phyloP scores from a whole-genome alignment of 1,140 invertebrate genomes.

The Drosophila parvula region DNA sequence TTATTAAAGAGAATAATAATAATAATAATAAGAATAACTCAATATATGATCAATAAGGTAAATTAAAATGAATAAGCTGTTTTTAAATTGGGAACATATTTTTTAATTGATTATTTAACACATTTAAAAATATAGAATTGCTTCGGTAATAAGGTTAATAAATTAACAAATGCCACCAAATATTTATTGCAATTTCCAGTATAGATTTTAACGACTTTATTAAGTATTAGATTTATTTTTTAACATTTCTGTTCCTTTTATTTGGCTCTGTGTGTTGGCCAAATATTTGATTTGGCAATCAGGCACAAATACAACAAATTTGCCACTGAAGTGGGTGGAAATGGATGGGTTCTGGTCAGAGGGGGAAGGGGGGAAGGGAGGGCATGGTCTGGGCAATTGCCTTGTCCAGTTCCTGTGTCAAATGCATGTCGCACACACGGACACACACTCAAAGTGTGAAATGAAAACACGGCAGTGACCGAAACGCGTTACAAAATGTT shows the following conservation, averaged over 20 bases:
- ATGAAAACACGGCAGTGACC: constrained; percentile 65
- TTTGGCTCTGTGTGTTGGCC: constrained; percentile 24
- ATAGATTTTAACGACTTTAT: background rate
- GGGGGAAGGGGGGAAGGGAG: too few species aligned
- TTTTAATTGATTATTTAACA: background rate
- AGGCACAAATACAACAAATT: constrained; percentile 76
- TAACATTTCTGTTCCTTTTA: background rate
- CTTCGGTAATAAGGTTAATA: too few species aligned
- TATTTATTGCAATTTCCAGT: too few species aligned
- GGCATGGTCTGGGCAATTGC: constrained; percentile 42
- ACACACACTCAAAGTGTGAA: constrained; percentile 54
- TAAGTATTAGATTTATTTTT: background rate
- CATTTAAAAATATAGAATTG: background rate
- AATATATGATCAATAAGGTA: too few species aligned
- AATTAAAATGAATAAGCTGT: background rate
- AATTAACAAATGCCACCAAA: too few species aligned
- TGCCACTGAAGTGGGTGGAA: constrained; percentile 39
- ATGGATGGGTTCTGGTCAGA: background rate
- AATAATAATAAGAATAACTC: too few species aligned
- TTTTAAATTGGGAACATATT: background rate
- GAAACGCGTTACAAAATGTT: constrained; percentile 77
- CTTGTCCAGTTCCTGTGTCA: constrained; percentile 51
- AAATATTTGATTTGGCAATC: constrained; percentile 80
- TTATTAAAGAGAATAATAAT: too few species aligned
- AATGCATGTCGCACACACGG: constrained; percentile 57